Evolutionary conservation across 2,888 invertebrate species (phyloP).

Genomic region (Drosophila paranaensis): DNA sequence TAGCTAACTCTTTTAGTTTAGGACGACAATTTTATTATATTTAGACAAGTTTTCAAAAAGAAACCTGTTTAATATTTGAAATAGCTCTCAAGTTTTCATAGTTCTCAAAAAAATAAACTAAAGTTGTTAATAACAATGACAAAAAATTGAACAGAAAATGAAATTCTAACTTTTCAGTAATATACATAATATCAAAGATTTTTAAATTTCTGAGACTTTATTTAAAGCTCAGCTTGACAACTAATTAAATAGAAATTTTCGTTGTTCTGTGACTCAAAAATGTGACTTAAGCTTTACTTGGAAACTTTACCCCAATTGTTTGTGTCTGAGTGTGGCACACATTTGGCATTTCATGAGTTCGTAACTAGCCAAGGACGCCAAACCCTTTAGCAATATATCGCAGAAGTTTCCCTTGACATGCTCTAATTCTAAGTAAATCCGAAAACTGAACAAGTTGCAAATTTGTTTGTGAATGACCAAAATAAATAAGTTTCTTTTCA

Average conservation of each 20-base stretch:
- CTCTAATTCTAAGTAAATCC: conserved; percentile 12
- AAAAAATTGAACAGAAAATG: background rate
- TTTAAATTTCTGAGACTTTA: background rate
- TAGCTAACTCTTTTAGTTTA: conserved; percentile 14
- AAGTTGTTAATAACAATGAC: background rate
- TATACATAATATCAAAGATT: background rate
- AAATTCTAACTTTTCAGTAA: background rate
- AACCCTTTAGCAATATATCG: conserved; percentile 59
- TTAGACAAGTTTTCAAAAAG: too few species aligned
- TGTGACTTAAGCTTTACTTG: conserved; percentile 2
- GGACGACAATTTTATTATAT: background rate
- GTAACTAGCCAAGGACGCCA: conserved; percentile 36
- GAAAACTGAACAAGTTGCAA: conserved; percentile 64
- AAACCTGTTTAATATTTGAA: background rate
- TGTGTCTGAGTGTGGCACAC: conserved; percentile 8
- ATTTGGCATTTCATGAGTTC: conserved; percentile 37
- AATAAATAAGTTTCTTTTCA: conserved; percentile 42
- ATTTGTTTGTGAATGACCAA: conserved; percentile 65
- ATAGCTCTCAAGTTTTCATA: background rate
- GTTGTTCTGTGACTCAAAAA: background rate
- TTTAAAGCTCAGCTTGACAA: conserved; percentile 1
- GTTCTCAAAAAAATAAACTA: too few species aligned
- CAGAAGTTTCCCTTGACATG: conserved; percentile 47
- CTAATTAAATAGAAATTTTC: conserved; percentile 9
- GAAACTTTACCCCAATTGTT: conserved; percentile 8